Base-by-base conservation (phyloP, 2,888 invertebrate genomes). In the Gastracanthus pulcherrimus region DNA sequence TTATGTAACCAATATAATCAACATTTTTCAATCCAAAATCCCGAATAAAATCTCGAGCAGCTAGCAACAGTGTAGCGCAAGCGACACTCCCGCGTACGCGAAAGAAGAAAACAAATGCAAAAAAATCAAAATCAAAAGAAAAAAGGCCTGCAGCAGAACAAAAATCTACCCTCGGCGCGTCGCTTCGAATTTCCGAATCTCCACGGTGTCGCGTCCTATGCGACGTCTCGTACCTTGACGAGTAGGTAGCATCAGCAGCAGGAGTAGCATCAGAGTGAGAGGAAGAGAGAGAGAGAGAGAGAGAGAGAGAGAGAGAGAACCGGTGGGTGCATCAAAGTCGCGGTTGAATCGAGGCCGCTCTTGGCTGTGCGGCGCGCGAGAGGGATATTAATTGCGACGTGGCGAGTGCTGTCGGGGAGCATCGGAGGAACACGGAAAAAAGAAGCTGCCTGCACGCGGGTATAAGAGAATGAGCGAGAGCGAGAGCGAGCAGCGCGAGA, bases 341-440 rank as follows among this genome's bases (percentile, higher is more conserved):
- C 80, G 66, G 85, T 85, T 83, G 85, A 86, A 88, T 87, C 84
- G 86, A 85, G 87, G 89, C 85, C 87, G 87, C 82, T 83, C 23
- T n/a, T n/a, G 55, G 38, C 38, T 45, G 41, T n/a, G n/a, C 11
- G 19, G 19, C 70, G 23, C 36, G 84, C 84, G 85, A 85, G 86
- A 87, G 83, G 87, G 86, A 88, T 88, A 88, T 88, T 89, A 88
- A 88, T 88, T 87, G 87, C 88, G 85, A 87, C 85, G 85, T 84
- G 85, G 82, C 83, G 84, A 86, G 84, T 83, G 84, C 75, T 80
- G 66, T 78, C 82, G 84, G 77, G 69, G n/a, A n/a, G 2, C 13
- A 29, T 58, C 36, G 48, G 23, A 23, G 13, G 29, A 41, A 16
- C 36, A 29, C 16, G 36, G 31, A 51, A 76, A 76, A 77, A 70